phyloP scores from a whole-genome alignment of 2,797 vertebrate species.

The Silurus lanzhouensis region DNA sequence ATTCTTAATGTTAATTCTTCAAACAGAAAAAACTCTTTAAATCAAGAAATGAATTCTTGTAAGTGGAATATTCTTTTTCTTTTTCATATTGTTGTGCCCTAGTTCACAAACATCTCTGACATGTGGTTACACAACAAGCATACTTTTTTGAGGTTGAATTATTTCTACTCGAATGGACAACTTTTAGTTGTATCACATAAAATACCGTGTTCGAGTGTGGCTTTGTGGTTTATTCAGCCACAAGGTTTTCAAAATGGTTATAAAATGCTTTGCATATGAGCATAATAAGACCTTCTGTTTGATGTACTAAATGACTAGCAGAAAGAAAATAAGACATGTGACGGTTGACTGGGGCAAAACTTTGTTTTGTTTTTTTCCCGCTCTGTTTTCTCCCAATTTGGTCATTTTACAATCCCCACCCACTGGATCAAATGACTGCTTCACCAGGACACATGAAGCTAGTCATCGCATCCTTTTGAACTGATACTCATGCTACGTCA shows the following conservation, averaged over 20 bases:
- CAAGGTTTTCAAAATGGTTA: conserved; percentile 57
- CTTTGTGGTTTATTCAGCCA: conserved; percentile 56
- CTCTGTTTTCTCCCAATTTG: not conserved
- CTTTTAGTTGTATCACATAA: conserved; percentile 8
- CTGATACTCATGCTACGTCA: conserved; percentile 2
- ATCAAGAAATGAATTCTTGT: not conserved
- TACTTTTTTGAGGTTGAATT: not conserved
- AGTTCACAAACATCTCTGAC: not conserved
- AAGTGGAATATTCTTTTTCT: not conserved
- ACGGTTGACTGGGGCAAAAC: conserved; percentile 51
- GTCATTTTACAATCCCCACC: not conserved
- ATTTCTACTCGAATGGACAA: conserved; percentile 15
- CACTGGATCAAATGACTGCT: not conserved
- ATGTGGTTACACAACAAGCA: not conserved
- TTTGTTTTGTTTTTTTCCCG: not conserved
- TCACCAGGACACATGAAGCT: not conserved
- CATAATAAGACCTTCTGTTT: conserved; percentile 71
- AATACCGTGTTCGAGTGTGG: conserved; percentile 44
- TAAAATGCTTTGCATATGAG: conserved; percentile 55
- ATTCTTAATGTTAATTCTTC: not conserved
- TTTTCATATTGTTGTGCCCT: not conserved
- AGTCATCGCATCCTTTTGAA: conserved; percentile 1
- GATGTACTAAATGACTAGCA: conserved; percentile 62
- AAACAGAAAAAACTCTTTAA: not conserved
- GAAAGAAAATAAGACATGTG: conserved; percentile 69